Conservation (phyloP, 1,140 invertebrate species). For the Planococcus citri region DNA sequence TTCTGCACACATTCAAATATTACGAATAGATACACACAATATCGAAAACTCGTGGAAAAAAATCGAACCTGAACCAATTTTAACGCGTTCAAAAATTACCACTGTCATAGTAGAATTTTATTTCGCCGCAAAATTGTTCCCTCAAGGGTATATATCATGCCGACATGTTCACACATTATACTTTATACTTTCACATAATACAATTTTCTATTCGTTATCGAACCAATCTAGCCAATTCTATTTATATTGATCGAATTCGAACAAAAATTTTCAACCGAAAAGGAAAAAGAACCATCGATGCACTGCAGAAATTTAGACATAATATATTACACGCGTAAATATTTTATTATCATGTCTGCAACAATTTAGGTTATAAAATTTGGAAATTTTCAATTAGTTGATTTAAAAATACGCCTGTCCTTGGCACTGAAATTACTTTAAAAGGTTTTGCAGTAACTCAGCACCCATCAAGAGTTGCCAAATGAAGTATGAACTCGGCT, state of each 20-base stretch:
- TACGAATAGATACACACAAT: no score
- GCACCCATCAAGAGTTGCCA: no score
- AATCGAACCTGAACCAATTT: no score
- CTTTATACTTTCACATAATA: no score
- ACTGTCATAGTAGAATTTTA: neutral
- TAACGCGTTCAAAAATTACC: neutral
- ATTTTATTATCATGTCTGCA: neutral
- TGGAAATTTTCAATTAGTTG: neutral
- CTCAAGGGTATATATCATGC: neutral
- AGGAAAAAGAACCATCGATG: neutral
- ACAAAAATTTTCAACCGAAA: neutral
- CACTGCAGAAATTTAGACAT: neutral
- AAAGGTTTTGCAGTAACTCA: no score
- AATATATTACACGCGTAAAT: neutral
- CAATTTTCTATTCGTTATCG: no score
- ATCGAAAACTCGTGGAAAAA: no score
- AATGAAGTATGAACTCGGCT: no score
- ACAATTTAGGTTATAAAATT: no score
- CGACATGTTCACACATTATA: neutral
- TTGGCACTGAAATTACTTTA: neutral
- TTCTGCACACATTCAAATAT: no score
- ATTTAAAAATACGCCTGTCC: neutral
- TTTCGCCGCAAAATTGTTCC: neutral
- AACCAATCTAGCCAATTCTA: neutral
- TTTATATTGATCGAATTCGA: neutral